These are phyloP conservation scores for Uria aalge DNA, from an alignment of 2,113 vertebrate species.

Conservation along the genomic window DNA sequence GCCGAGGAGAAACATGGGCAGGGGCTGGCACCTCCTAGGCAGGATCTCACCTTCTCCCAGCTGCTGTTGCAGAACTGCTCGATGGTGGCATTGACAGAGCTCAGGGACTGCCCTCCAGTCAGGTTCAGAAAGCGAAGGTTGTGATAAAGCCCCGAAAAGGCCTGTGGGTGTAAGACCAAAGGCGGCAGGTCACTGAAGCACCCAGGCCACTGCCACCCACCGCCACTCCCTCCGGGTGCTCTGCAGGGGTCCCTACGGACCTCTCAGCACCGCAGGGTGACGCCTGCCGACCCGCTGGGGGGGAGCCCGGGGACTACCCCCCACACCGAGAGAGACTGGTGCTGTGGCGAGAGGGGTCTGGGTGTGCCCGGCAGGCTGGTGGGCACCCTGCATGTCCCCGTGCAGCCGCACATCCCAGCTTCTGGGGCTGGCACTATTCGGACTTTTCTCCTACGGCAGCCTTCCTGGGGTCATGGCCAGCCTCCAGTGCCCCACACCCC, in stretches of 20 bases:
- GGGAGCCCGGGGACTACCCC: neutral
- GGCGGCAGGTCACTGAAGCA: neutral
- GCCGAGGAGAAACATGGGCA: rapidly evolving
- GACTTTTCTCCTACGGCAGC: neutral
- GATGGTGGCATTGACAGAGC: slow-evolving; percentile 37
- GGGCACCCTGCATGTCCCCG: neutral
- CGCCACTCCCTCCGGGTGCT: rapidly evolving
- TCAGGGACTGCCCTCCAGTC: slow-evolving; percentile 61
- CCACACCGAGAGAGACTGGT: rapidly evolving
- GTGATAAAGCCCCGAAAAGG: slow-evolving; percentile 77
- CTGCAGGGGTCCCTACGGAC: too few species aligned
- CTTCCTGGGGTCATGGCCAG: rapidly evolving
- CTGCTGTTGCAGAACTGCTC: slow-evolving; percentile 64
- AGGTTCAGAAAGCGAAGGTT: slow-evolving; percentile 79
- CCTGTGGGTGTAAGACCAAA: slow-evolving; percentile 51
- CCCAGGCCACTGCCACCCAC: neutral
- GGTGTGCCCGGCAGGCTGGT: rapidly evolving
- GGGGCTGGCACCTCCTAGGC: neutral
- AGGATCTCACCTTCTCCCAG: slow-evolving; percentile 72
- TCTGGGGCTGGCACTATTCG: neutral
- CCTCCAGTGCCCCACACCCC: neutral
- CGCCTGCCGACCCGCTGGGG: rapidly evolving
- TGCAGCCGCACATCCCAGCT: rapidly evolving
- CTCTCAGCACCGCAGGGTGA: neutral
- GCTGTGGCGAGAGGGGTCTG: neutral